phyloP scores from a whole-genome alignment of 2,113 vertebrate genomes.

The Ramphastos sulfuratus region DNA sequence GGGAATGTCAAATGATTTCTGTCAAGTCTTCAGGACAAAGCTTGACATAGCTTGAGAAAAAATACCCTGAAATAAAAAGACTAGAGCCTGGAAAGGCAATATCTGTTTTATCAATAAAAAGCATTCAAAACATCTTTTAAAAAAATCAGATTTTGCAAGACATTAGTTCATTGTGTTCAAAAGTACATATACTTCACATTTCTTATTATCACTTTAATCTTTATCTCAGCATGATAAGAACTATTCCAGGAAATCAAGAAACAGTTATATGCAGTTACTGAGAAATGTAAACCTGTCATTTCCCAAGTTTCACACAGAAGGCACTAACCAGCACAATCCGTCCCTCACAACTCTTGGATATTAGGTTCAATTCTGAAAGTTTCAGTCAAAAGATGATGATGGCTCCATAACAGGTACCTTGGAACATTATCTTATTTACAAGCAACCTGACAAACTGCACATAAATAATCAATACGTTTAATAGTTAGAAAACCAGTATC shows the following conservation, averaged over 20 bases:
- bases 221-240: not conserved
- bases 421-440: not conserved
- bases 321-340: not conserved
- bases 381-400: not conserved
- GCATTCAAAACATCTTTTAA: not conserved
- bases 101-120: not conserved
- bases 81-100: not conserved
- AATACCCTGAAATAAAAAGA: not conserved
- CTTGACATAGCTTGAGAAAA: not conserved
- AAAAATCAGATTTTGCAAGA: not conserved
- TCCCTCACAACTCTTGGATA: not conserved
- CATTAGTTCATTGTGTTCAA: rapidly evolving
- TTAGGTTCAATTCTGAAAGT: not conserved
- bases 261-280: not conserved
- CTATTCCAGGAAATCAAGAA: not conserved
- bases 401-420: not conserved
- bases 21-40: slow-evolving; percentile 20
- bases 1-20: slow-evolving; percentile 1
- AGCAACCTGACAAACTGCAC: not conserved
- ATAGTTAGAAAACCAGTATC: not conserved
- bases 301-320: not conserved
- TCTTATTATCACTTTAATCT: not conserved
- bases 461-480: not conserved
- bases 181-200: not conserved
- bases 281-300: not conserved